phyloP scores from a whole-genome alignment of 2,797 vertebrate species.

The Trichosurus vulpecula region DNA sequence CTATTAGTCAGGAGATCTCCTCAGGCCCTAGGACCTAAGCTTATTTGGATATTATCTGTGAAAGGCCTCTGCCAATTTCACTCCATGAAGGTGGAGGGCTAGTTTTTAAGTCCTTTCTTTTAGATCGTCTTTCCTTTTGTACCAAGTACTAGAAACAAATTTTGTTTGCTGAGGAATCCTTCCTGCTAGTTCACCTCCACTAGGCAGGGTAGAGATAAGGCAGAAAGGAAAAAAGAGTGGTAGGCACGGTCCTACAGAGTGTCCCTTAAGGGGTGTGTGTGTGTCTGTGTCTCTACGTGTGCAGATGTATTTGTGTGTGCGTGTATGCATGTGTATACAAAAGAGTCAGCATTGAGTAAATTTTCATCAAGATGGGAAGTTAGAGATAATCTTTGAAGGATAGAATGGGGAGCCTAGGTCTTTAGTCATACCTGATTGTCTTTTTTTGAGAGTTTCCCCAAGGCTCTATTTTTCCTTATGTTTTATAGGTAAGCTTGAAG shows the following conservation, averaged over 20 bases:
- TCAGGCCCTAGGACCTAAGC: neutral
- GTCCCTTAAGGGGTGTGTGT: neutral
- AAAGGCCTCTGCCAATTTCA: neutral
- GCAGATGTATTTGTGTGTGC: neutral
- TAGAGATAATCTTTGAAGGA: neutral
- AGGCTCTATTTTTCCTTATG: neutral
- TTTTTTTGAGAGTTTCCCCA: neutral
- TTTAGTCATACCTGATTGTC: neutral
- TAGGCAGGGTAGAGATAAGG: neutral
- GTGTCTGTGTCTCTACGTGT: neutral
- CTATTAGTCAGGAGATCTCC: neutral
- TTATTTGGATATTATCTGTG: neutral
- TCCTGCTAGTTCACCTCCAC: neutral
- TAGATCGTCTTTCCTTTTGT: neutral
- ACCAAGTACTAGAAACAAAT: neutral
- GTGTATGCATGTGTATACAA: neutral
- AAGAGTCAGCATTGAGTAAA: neutral
- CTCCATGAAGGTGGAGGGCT: neutral
- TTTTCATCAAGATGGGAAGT: neutral
- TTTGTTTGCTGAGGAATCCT: neutral
- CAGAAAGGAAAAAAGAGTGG: neutral
- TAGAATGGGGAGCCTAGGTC: neutral
- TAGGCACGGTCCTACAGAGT: neutral
- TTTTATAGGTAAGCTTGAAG: neutral
- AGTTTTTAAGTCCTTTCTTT: neutral